These are phyloP conservation scores for Leptinotarsa tumamoca DNA, from an alignment of 2,888 invertebrate genomes.

Conservation along the genomic window DNA sequence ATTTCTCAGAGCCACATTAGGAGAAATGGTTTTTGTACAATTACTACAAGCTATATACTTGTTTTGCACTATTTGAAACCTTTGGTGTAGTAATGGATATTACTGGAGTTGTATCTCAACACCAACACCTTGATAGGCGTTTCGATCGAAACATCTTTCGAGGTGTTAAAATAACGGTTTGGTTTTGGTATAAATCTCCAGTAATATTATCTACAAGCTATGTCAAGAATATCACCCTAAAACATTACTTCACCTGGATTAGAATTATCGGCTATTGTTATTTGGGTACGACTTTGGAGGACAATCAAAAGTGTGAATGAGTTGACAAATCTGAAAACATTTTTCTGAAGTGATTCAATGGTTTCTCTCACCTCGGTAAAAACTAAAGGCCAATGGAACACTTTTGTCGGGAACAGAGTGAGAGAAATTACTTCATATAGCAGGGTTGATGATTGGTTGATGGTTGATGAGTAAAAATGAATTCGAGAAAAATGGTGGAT, in stretches of 20 bases:
- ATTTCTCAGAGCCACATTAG: no score
- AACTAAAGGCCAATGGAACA: slow-evolving; percentile 13
- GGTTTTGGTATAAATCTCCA: no score
- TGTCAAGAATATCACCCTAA: not conserved
- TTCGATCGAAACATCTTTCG: no score
- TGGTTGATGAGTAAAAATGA: not conserved
- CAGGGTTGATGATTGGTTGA: no score
- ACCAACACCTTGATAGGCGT: no score
- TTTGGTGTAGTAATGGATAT: no score
- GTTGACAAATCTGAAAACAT: not conserved
- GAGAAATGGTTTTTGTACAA: no score
- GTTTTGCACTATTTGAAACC: no score
- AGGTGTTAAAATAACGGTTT: no score
- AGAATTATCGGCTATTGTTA: not conserved
- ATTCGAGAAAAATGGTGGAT: slow-evolving; percentile 1
- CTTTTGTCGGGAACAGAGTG: slow-evolving; percentile 19
- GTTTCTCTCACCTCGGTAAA: slow-evolving; percentile 18
- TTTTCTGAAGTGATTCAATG: slow-evolving; percentile 21
- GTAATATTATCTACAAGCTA: not conserved
- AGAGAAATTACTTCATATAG: not conserved
- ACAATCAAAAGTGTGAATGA: not conserved
- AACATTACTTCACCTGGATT: not conserved
- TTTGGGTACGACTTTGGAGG: not conserved
- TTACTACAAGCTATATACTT: no score
- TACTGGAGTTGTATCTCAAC: no score